A percentile compares a stretch with the other conserved stretches of the same genome.
Evolutionary conservation across 2,797 vertebrate genomes (phyloP).

Genomic region (Helicolenus hilgendorfi): DNA sequence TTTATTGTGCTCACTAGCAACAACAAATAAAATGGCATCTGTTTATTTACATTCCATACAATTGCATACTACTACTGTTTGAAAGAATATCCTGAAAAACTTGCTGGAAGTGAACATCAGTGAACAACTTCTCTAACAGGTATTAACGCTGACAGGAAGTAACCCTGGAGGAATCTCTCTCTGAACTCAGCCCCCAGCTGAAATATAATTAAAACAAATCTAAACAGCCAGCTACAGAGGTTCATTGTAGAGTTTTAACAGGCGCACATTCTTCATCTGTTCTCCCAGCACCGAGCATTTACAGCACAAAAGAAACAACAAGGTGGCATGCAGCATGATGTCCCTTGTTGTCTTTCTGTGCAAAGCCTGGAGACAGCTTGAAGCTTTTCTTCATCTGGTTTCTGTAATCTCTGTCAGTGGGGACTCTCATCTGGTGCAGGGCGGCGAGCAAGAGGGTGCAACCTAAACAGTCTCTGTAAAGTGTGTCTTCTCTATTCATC

Average conservation of each 20-base stretch:
- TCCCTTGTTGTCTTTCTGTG: slow-evolving; percentile 69
- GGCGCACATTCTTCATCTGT: slow-evolving; percentile 57
- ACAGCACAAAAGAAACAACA: slow-evolving; percentile 71
- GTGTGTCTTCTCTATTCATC: slow-evolving; percentile 13
- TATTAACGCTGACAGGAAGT: slow-evolving; percentile 68
- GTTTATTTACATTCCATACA: neutral
- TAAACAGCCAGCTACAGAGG: slow-evolving; percentile 62
- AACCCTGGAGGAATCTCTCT: slow-evolving; percentile 57
- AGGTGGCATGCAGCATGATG: slow-evolving; percentile 60
- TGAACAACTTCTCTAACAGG: slow-evolving; percentile 23
- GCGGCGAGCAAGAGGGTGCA: slow-evolving; percentile 48
- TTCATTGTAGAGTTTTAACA: slow-evolving; percentile 61
- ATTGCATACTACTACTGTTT: neutral
- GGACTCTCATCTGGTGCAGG: slow-evolving; percentile 57
- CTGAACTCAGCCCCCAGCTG: slow-evolving; percentile 64
- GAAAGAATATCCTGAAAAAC: slow-evolving; percentile 13
- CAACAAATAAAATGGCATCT: neutral
- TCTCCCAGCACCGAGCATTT: slow-evolving; percentile 49
- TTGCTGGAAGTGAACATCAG: slow-evolving; percentile 43
- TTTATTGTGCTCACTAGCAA: neutral
- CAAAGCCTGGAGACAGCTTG: slow-evolving; percentile 70
- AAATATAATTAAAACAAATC: slow-evolving; percentile 78
- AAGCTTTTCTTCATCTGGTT: slow-evolving; percentile 67
- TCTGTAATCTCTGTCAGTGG: slow-evolving; percentile 72
- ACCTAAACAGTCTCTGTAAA: slow-evolving; percentile 53